Percentiles rank a stretch among this genome's conserved stretches.
phyloP scores from a whole-genome alignment of 2,797 vertebrate species.

The Percopsis omiscomaycus region DNA sequence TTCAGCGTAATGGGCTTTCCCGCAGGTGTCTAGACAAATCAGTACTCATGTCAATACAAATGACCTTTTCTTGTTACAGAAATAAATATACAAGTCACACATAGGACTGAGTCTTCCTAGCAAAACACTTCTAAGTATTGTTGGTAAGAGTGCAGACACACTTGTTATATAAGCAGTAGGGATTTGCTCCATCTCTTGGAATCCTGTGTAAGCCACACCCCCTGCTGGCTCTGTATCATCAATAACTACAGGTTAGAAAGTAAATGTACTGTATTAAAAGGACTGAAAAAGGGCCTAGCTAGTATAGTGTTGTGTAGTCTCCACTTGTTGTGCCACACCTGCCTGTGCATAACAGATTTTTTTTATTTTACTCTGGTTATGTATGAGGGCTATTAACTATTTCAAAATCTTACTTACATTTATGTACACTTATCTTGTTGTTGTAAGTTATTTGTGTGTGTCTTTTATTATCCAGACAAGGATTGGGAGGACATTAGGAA shows the following conservation, averaged over 20 bases:
- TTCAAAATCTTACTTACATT: neutral
- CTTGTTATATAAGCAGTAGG: neutral
- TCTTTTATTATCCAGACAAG: slow-evolving; percentile 83
- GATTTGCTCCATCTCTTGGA: neutral
- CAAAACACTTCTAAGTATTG: neutral
- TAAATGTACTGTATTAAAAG: too few relatives aligned
- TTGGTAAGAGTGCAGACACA: neutral
- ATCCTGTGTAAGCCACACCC: too few relatives aligned
- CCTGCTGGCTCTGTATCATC: too few relatives aligned
- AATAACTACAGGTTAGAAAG: too few relatives aligned
- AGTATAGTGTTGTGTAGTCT: too few relatives aligned
- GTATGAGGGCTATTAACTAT: neutral
- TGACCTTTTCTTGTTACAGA: slow-evolving; percentile 82
- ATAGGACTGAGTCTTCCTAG: neutral
- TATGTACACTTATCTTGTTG: neutral
- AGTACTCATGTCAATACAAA: slow-evolving; percentile 93
- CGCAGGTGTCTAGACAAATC: slow-evolving; percentile 97
- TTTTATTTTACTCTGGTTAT: too few relatives aligned
- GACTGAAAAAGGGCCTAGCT: too few relatives aligned
- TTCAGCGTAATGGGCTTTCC: slow-evolving; percentile 99
- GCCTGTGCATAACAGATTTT: too few relatives aligned
- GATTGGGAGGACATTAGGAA: slow-evolving; percentile 99
- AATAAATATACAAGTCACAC: neutral
- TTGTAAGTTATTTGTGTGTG: neutral
- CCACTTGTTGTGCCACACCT: too few relatives aligned